Base-by-base conservation (phyloP, 2,113 vertebrate genomes). In the Oryzias celebensis region DNA sequence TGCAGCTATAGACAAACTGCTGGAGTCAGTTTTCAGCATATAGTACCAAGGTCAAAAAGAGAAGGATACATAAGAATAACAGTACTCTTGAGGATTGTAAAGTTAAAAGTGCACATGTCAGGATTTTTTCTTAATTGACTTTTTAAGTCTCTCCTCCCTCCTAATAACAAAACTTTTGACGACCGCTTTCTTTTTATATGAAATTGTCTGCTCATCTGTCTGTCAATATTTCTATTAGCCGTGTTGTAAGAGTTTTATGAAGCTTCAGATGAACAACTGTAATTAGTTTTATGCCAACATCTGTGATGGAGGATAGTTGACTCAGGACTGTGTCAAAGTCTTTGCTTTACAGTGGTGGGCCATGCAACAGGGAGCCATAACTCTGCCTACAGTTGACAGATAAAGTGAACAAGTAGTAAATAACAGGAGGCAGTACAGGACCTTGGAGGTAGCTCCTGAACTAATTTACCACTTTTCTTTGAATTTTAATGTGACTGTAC, bases 351-450 rank as follows among this genome's bases (percentile, higher is more conserved):
- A 62, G 57, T 67, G 49, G 54, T 16, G 54, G 53, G 55, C 68
- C 22, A 57, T 52, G 65, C 63, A 48, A 67, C 71, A 72, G 61
- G 78, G 55, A 67, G 75, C 57, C 50, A 51, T 84, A 89, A 86
- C 65, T 89, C 83, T 87, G 77, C 81, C 75, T 72, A 66, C 58
- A 71, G 71, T 65, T 73, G 84, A 85, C 82, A 82, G 80, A 82
- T 83, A 78, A 89, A 87, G 79, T 75, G 84, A 73, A 65, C 68
- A 65, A 77, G 82, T 68, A 73, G 82, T 89, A 86, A 86, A 89
- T 85, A 89, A 83, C 53, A 75, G 58, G 76, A 78, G 77, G 76
- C 80, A 71, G 60, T 51, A 57, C 64, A 81, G 76, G 80, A 87
- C 87, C 87, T 89, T 89, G 87, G 80, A 82, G 72, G 73, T 80